Conservation (phyloP, 1,140 invertebrate genomes). For the Scaptomyza montana region DNA sequence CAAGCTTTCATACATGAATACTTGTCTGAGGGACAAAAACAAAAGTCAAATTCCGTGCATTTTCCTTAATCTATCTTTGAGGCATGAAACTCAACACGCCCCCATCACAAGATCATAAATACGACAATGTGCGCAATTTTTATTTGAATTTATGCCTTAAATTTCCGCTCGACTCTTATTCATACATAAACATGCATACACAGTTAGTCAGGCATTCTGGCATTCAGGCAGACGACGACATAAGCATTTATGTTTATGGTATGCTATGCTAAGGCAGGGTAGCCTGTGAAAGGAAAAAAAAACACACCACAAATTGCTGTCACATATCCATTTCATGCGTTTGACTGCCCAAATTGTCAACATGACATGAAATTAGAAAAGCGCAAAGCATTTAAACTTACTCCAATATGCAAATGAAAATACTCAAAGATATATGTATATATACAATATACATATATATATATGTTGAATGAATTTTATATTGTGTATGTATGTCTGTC, state of each 20-base stretch:
- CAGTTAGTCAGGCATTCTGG: constrained; percentile 29
- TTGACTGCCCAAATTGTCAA: constrained; percentile 76
- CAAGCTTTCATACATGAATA: no score
- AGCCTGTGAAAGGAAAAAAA: constrained; percentile 17
- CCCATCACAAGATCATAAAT: neutral
- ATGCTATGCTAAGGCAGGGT: constrained; percentile 13
- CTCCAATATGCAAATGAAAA: constrained; percentile 54
- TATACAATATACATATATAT: no score
- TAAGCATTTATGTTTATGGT: constrained; percentile 38
- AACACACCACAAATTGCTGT: constrained; percentile 41
- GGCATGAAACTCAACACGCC: neutral
- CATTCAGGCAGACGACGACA: neutral
- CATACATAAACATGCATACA: neutral
- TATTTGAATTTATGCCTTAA: constrained; percentile 23
- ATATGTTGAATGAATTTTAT: constrained; percentile 70
- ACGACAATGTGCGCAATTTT: constrained; percentile 12
- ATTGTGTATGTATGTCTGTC: constrained; percentile 51
- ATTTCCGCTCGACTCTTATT: constrained; percentile 1
- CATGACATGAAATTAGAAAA: constrained; percentile 77
- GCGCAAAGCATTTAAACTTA: constrained; percentile 69
- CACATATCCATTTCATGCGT: constrained; percentile 59
- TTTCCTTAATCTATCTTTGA: neutral
- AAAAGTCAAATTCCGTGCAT: neutral
- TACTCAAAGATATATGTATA: constrained; percentile 43
- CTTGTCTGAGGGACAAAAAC: no score